Evolutionary conservation across 2,888 invertebrate species (phyloP).

Genomic region (Danaus chrysippus): DNA sequence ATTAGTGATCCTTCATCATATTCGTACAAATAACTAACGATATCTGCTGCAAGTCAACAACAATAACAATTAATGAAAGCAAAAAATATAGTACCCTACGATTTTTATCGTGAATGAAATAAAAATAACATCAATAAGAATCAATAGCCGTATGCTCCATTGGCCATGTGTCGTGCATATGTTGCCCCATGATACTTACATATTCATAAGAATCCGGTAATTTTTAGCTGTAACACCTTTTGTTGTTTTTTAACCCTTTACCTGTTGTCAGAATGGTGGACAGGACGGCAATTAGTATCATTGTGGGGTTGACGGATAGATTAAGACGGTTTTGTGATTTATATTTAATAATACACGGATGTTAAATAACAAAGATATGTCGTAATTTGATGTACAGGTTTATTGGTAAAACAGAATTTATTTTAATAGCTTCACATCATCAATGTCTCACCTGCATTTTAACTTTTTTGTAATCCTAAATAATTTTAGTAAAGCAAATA

Average conservation of each 20-base stretch:
- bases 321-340: constrained; percentile 32
- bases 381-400: neutral
- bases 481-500: too few species aligned
- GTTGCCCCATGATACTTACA: constrained; percentile 54
- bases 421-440: too few species aligned
- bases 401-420: too few species aligned
- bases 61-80: constrained; percentile 39
- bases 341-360: constrained; percentile 13
- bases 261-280: constrained; percentile 51
- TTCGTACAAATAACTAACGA: constrained; percentile 24
- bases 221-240: constrained; percentile 59
- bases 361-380: constrained; percentile 13
- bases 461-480: too few species aligned
- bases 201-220: constrained; percentile 62
- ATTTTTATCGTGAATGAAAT: constrained; percentile 50
- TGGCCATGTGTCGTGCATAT: constrained; percentile 68
- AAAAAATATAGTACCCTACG: constrained; percentile 48
- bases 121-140: constrained; percentile 46
- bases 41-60: constrained; percentile 27
- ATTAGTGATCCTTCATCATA: constrained; percentile 21
- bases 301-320: constrained; percentile 47
- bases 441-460: too few species aligned
- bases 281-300: constrained; percentile 56
- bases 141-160: constrained; percentile 63
- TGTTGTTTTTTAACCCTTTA: constrained; percentile 62